Base-by-base conservation (phyloP, 2,888 invertebrate genomes). In the Rhogogaster chlorosoma region DNA sequence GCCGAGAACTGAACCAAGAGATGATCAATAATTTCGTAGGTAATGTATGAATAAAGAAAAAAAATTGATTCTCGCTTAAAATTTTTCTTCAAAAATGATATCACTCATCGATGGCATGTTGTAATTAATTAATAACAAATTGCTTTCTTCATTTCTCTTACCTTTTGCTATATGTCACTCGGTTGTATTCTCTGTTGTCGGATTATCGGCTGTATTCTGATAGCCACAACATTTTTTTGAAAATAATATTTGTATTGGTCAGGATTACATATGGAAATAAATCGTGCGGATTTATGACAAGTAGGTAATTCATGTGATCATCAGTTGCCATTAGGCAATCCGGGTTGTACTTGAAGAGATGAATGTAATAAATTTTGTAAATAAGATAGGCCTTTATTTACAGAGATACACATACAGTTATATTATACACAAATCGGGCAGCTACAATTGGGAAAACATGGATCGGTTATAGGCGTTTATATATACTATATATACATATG, bases 331-430 rank as follows among this genome's bases (percentile, higher is more conserved):
- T 36, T 15, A 36, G 70, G 15, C 18, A 15, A 29, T 70, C 32
- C 36, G 6, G 70, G 26, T 45, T 49, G 2, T 42, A n/a, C 42
- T 75, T 10, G 61, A 22, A 38, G 7, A 73, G 26, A 73, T 73
- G 22, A 3, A 73, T 38, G 61, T 38, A 61, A 84, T 64, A 85
- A 85, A 85, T 86, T 85, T 88, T 88, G 88, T 88, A 89, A 89
- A 89, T 89, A 89, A 89, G 89, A 89, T 80, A 87, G 89, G 87
- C 87, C 88, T 91, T 90, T 90, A 90, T 90, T 90, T 90, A 90
- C 90, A 91, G 88, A 88, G 88, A 88, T 87, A 88, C 87, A 89
- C 89, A 88, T 90, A 90, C 90, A 91, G 87, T 88, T 88, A 89
- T 88, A 87, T 49, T 88, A 88, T 88, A 88, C 87, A 88, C 87